Percentiles rank a stretch among this genome's conserved stretches.
Conservation (phyloP, 2,113 vertebrate species). For the Ondatra zibethicus region DNA sequence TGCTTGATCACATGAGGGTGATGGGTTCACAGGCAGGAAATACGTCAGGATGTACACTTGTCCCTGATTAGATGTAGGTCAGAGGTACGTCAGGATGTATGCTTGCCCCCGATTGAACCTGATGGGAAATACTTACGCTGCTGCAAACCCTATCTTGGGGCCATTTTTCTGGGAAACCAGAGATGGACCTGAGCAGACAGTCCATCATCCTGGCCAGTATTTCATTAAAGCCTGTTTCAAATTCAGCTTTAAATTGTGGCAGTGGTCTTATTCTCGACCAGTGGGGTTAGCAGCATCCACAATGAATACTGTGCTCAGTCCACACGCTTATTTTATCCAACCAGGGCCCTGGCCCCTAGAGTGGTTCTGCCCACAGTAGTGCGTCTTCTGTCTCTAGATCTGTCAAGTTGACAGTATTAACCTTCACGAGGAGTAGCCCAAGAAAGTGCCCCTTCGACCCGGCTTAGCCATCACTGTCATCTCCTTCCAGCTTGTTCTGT, state of each 20-base stretch:
- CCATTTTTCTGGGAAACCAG: background rate
- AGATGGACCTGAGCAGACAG: background rate
- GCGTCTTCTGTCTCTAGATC: background rate
- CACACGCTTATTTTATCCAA: too few species aligned
- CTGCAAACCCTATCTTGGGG: background rate
- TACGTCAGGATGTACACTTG: background rate
- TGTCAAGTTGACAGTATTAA: background rate
- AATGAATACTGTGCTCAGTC: background rate
- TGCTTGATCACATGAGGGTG: background rate
- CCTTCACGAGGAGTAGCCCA: background rate
- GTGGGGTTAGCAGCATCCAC: background rate
- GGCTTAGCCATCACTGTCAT: background rate
- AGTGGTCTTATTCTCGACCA: background rate
- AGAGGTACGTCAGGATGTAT: background rate
- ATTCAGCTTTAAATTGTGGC: background rate
- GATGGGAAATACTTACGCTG: background rate
- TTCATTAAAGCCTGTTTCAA: background rate
- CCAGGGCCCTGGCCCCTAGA: background rate
- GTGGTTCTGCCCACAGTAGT: background rate
- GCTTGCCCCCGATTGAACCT: background rate
- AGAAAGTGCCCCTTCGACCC: background rate
- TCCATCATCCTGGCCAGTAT: background rate
- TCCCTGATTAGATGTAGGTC: background rate
- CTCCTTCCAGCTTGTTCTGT: background rate
- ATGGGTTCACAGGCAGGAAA: background rate